Evolutionary conservation across 2,113 vertebrate species (phyloP), one percentile per base, ranked within the genome.

Genomic region (Phalacrocorax aristotelis): DNA sequence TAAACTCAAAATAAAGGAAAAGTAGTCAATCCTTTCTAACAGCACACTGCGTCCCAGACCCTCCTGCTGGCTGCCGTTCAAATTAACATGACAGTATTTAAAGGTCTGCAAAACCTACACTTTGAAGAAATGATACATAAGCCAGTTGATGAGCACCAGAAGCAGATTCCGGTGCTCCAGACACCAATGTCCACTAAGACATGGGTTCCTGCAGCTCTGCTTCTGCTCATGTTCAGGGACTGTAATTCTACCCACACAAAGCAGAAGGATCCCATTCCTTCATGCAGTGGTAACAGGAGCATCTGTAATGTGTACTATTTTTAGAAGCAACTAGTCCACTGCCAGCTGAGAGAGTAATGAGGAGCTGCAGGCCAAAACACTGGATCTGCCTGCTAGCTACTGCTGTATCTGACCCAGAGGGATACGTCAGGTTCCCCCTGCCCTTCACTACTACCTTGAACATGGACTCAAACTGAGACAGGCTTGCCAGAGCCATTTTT

Each of bases 281-380:
- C 60, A 8, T 32, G 78, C 74, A 90, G 66, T 10, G 49, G 54
- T 90, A 96, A 90, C 78, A 83, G 78, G 55, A 94, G 95, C 93
- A 96, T 96, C 90, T 83, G 82, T 72, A 90, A 76, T 52, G 48
- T 2, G 7, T 4, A 13, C 75, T 96, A 94, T 96, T 95, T 96
- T 95, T 96, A 89, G 95, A 87, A 89, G 48, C 30, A 58, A 71
- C 57, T 5, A 87, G 70, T 54, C 49, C 74, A 76, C 21, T 2
- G 51, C 71, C 75, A 92, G 85, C 71, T 76, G 36, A 88, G 68
- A 83, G 27, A 81, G 68, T 42, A 91, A 93, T 13, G 75, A 95
- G n/a, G 60, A 92, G 83, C 92, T 86, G 64, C 25, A 51, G 54
- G 62, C 54, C 68, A 70, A 42, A 84, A 69, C 60, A 74, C 11